These are phyloP conservation scores for Etia nguti DNA, from an alignment of 2,113 vertebrate genomes.

Conservation along the genomic window DNA sequence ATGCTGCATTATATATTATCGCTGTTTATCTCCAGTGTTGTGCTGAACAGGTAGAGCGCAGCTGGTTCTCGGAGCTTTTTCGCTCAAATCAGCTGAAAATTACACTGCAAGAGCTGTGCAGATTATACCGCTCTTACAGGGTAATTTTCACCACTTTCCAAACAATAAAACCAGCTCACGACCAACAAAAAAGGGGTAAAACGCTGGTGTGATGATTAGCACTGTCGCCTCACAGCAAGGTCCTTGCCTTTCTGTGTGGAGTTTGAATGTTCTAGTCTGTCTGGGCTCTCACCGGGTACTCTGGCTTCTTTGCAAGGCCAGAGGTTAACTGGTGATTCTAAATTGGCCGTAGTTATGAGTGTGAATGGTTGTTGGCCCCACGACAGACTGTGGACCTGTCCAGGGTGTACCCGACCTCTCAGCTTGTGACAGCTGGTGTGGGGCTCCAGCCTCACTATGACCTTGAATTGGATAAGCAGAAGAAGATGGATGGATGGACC, in stretches of 20 bases:
- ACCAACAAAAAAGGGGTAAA: background rate
- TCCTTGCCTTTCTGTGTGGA: background rate
- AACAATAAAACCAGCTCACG: background rate
- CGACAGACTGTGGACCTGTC: background rate
- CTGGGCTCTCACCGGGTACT: background rate
- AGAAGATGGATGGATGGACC: background rate
- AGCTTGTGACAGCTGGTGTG: background rate
- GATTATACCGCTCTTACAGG: background rate
- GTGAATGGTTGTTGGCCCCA: background rate
- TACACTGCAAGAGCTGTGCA: background rate
- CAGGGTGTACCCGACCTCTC: background rate
- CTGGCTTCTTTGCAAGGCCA: background rate
- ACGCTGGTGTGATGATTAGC: background rate
- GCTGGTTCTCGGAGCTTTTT: background rate
- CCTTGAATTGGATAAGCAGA: background rate
- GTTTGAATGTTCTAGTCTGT: background rate
- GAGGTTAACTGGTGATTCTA: background rate
- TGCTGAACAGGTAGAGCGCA: background rate
- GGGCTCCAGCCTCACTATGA: background rate
- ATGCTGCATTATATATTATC: background rate
- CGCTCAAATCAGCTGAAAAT: background rate
- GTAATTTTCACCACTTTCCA: background rate
- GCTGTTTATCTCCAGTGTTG: background rate
- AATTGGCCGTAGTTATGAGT: background rate
- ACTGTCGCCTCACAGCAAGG: background rate